A percentile compares a stretch with the other conserved stretches of the same genome.
phyloP scores from a whole-genome alignment of 2,797 vertebrate genomes.

The Thunnus albacares region DNA sequence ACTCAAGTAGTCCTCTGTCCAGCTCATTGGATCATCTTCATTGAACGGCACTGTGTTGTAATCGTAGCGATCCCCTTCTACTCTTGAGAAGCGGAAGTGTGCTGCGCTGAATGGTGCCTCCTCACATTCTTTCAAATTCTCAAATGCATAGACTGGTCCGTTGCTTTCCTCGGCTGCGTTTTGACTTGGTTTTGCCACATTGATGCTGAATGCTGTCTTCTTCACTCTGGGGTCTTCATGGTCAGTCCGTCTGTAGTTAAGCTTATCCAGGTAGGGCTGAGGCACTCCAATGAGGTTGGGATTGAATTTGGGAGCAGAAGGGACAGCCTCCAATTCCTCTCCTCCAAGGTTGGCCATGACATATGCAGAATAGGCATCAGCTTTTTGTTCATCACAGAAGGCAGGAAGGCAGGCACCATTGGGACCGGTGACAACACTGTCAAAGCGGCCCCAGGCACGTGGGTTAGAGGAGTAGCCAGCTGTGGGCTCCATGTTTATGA shows the following conservation, averaged over 20 bases:
- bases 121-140: constrained; percentile 93
- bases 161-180: constrained; percentile 93
- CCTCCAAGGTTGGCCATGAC: constrained; percentile 95
- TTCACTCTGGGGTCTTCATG: constrained; percentile 92
- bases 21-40: constrained; percentile 97
- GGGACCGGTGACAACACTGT: constrained; percentile 93
- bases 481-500: constrained; percentile 96
- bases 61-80: constrained; percentile 95
- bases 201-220: constrained; percentile 96
- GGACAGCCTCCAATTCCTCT: constrained; percentile 95
- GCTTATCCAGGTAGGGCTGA: constrained; percentile 92
- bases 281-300: constrained; percentile 93
- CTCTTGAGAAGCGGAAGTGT: constrained; percentile 97
- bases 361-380: constrained; percentile 93
- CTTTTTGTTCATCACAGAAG: constrained; percentile 94
- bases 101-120: constrained; percentile 91
- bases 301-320: constrained; percentile 93
- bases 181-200: constrained; percentile 92
- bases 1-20: constrained; percentile 96
- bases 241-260: constrained; percentile 95
- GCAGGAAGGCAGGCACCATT: constrained; percentile 95
- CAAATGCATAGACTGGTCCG: constrained; percentile 94
- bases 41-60: constrained; percentile 98
- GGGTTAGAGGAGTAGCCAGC: constrained; percentile 95
- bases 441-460: constrained; percentile 96